Base-by-base conservation (phyloP, 92 coral and sea anemone species). In the Zoanthus sociatus region DNA sequence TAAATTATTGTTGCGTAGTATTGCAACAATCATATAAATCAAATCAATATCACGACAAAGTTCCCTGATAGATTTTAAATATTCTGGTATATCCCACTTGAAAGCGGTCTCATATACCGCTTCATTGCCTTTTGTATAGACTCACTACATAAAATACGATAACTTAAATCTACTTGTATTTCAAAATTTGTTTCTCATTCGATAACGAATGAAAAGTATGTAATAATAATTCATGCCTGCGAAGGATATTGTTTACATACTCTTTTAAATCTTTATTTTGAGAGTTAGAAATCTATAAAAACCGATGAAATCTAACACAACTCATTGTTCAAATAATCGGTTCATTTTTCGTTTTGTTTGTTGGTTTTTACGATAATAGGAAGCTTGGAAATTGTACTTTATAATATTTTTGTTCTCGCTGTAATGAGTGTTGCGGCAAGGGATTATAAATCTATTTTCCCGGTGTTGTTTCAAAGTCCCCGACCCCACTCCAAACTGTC, bases 401-500 rank as follows among this genome's bases (percentile, higher is more conserved):
- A 17, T 63, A 8, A 33, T 20, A 12, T 20, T 44, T 81, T 42
- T 16, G 55, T 10, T 33, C 53, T 64, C 37, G 26, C 50, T 78
- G 12, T 60, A 78, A 60, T 58, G 13, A 60, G 51, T 12, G 55
- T 60, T 78, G n/a, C 71, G 37, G 11, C 26, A 4, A 32, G 14
- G 30, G 73, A 81, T 81, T 21, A 67, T 81, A 18, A 46, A 71
- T 47, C 66, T 7, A 20, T 64, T 21, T 81, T 51, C 75, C 85
- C 37, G 63, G 61, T 81, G 61, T 9, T 0, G 30, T 45, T 81
- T 81, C 85, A 81, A 81, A 81, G 85, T 73, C 20, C 31, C 85
- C 85, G 85, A 81, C 75, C 44, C 63, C 75, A 45, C 85, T 81
- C 75, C 18, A 81, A 81, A 18, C 63, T 81, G 85, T 66, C 85